Percentiles rank a stretch among this genome's conserved stretches.
phyloP scores from a whole-genome alignment of 2,113 vertebrate species.

The Phylloscopus trochilus region DNA sequence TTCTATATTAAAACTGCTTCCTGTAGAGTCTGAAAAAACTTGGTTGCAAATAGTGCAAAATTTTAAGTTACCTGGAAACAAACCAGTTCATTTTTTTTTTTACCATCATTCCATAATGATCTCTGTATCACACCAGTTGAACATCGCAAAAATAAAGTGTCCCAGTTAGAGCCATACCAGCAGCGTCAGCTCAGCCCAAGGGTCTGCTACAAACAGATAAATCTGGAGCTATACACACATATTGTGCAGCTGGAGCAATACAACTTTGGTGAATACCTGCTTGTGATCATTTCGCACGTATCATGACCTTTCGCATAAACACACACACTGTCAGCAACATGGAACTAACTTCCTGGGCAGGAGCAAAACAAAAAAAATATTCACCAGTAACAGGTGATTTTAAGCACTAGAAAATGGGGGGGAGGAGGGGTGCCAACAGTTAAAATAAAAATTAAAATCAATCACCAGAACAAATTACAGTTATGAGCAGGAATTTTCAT shows the following conservation, averaged over 20 bases:
- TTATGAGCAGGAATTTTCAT: not conserved
- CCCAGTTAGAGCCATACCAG: not conserved
- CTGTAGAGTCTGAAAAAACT: not conserved
- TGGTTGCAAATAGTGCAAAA: not conserved
- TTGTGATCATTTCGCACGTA: not conserved
- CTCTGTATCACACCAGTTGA: not conserved
- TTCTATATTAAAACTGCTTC: conserved; percentile 3
- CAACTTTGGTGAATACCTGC: not conserved
- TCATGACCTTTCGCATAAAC: not conserved
- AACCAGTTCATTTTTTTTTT: not conserved
- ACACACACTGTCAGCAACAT: not conserved
- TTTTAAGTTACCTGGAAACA: not conserved
- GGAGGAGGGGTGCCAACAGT: not conserved
- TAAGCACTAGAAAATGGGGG: not conserved
- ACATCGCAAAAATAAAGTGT: not conserved
- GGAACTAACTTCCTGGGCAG: not conserved
- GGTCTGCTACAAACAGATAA: not conserved
- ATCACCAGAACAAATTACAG: not conserved
- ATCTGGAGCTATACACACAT: not conserved
- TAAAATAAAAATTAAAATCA: not conserved
- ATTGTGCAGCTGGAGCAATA: not conserved
- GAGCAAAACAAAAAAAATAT: not conserved
- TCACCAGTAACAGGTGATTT: not conserved
- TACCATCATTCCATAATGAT: accelerated
- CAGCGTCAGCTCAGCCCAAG: not conserved